phyloP scores from a whole-genome alignment of 2,797 vertebrate genomes.

The Galaxias olidus region DNA sequence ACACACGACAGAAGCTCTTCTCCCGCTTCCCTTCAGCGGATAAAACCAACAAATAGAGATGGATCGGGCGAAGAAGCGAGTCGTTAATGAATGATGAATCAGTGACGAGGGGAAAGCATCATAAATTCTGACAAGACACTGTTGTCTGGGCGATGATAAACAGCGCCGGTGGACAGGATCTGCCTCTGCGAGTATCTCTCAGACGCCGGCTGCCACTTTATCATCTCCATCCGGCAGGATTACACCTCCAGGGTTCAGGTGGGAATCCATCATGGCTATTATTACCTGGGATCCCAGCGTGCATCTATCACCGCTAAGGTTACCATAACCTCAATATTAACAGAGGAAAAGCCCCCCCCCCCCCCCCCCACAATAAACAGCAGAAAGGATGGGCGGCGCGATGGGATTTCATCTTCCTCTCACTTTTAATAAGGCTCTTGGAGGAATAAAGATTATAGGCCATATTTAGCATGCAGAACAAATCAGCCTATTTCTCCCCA shows the following conservation, averaged over 20 bases:
- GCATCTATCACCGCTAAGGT: constrained; percentile 78
- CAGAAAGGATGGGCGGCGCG: constrained; percentile 73
- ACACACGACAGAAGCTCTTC: constrained; percentile 18
- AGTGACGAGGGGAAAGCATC: constrained; percentile 71
- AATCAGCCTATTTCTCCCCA: constrained; percentile 78
- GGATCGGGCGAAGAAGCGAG: constrained; percentile 60
- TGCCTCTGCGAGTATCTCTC: constrained; percentile 77
- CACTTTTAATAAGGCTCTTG: constrained; percentile 76
- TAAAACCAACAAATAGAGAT: constrained; percentile 73
- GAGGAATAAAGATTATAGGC: constrained; percentile 78
- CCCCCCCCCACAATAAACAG: constrained; percentile 74
- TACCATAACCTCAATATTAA: constrained; percentile 86
- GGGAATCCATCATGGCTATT: constrained; percentile 75
- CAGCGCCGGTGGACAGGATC: constrained; percentile 69
- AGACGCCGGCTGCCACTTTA: constrained; percentile 77
- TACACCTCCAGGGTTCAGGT: constrained; percentile 78
- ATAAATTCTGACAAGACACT: constrained; percentile 75
- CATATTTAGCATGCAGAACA: constrained; percentile 87
- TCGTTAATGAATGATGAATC: constrained; percentile 83
- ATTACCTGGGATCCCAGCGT: constrained; percentile 76
- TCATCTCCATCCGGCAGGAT: constrained; percentile 81
- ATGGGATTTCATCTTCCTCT: constrained; percentile 77
- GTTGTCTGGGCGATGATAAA: constrained; percentile 79
- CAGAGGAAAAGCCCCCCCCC: constrained; percentile 58
- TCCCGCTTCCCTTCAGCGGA: constrained; percentile 65